Evolutionary conservation across 2,113 vertebrate species (phyloP).

Genomic region (Forbesichthys papilliferus): DNA sequence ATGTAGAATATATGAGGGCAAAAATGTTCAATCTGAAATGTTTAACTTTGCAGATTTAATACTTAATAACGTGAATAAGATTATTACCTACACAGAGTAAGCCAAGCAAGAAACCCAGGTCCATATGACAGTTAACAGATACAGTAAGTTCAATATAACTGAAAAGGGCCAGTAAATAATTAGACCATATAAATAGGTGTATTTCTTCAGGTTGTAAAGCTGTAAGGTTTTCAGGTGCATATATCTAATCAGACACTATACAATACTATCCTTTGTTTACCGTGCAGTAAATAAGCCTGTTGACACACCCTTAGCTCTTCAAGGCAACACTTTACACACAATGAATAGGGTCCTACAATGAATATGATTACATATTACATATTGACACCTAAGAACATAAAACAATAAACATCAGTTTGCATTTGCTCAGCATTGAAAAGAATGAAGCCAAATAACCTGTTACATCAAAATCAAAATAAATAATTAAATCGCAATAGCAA

Average conservation of each 20-base stretch:
- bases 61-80: constrained; percentile 21
- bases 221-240: constrained; percentile 8
- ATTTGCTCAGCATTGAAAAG: not conserved
- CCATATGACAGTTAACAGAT: constrained; percentile 31
- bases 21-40: too few relatives aligned
- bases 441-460: not conserved
- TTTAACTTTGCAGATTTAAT: too few relatives aligned
- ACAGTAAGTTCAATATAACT: constrained; percentile 20
- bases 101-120: constrained; percentile 31
- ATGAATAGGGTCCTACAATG: constrained; percentile 33
- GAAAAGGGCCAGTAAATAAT: constrained; percentile 4
- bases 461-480: not conserved
- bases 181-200: constrained; percentile 1
- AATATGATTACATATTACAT: not conserved
- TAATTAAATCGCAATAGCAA: not conserved
- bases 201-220: not conserved
- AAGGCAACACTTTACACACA: constrained; percentile 52
- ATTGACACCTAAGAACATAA: constrained; percentile 25
- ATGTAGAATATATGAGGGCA: too few relatives aligned
- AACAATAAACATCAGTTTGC: constrained; percentile 43
- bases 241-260: not conserved
- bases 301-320: constrained; percentile 74
- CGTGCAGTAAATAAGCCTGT: constrained; percentile 49
- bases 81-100: constrained; percentile 54
- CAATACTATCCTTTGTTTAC: constrained; percentile 68